Evolutionary conservation across 2,888 invertebrate genomes (phyloP).

Genomic region (Rhagonycha lutea): DNA sequence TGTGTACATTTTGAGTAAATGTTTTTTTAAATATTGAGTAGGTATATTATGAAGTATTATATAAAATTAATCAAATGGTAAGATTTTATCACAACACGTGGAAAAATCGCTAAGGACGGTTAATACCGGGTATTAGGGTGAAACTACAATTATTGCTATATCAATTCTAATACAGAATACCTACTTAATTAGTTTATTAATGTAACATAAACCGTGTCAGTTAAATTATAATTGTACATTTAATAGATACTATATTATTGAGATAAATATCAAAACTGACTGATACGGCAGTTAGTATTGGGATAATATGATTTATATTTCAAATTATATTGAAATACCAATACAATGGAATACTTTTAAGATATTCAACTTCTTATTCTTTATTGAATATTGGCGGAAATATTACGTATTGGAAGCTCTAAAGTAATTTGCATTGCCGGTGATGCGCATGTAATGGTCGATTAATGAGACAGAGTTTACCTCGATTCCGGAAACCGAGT

Average conservation of each 20-base stretch:
- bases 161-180: background rate
- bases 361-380: conserved; percentile 16
- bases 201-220: background rate
- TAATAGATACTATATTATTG: background rate
- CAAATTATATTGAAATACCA: background rate
- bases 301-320: background rate
- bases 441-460: conserved; percentile 40
- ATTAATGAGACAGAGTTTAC: conserved; percentile 37
- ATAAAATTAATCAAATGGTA: no score
- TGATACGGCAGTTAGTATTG: background rate
- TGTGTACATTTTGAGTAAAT: no score
- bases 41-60: no score
- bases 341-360: background rate
- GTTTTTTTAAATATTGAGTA: no score
- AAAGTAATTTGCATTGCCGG: conserved; percentile 27
- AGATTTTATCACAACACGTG: no score
- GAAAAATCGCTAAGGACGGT: no score
- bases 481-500: conserved; percentile 32
- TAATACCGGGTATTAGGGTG: no score
- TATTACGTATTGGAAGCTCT: conserved; percentile 23
- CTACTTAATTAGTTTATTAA: background rate
- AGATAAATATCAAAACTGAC: background rate
- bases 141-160: background rate
- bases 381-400: conserved; percentile 24
- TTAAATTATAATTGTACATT: background rate